Conservation (phyloP, 1,140 invertebrate species). For the Medauroidea extradentata region DNA sequence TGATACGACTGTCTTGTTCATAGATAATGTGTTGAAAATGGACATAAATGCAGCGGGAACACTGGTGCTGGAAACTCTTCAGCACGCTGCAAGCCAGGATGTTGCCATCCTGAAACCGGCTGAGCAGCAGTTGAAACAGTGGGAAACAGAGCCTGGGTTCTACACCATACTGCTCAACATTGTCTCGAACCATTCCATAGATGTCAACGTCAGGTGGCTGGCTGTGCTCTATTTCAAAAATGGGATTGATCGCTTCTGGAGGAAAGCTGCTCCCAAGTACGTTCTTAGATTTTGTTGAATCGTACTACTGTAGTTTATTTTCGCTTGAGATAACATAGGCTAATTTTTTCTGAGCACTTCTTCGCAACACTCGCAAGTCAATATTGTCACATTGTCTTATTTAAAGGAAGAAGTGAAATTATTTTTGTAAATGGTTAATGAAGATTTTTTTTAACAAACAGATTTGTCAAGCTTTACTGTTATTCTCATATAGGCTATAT, state of each 20-base stretch:
- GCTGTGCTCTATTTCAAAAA: constrained; percentile 92
- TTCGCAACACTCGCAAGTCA: no score
- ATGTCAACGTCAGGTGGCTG: constrained; percentile 84
- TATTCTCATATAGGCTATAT: no score
- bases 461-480: no score
- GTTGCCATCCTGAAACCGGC: constrained; percentile 78
- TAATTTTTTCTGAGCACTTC: no score
- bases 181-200: constrained; percentile 73
- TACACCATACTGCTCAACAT: constrained; percentile 81
- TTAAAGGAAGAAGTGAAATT: no score
- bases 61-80: constrained; percentile 66
- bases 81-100: constrained; percentile 79
- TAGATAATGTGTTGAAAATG: constrained; percentile 6
- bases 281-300: constrained; percentile 20
- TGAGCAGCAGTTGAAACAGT: constrained; percentile 77
- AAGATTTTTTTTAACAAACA: no score
- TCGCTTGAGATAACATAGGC: no score
- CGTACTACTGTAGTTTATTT: background rate
- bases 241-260: constrained; percentile 92
- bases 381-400: no score
- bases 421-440: no score
- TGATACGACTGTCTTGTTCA: no score
- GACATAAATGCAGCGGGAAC: constrained; percentile 22
- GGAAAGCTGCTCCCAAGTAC: constrained; percentile 74
- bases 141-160: constrained; percentile 85